These are phyloP conservation scores for Natator depressus DNA, from an alignment of 2,113 vertebrate genomes.

Conservation along the genomic window DNA sequence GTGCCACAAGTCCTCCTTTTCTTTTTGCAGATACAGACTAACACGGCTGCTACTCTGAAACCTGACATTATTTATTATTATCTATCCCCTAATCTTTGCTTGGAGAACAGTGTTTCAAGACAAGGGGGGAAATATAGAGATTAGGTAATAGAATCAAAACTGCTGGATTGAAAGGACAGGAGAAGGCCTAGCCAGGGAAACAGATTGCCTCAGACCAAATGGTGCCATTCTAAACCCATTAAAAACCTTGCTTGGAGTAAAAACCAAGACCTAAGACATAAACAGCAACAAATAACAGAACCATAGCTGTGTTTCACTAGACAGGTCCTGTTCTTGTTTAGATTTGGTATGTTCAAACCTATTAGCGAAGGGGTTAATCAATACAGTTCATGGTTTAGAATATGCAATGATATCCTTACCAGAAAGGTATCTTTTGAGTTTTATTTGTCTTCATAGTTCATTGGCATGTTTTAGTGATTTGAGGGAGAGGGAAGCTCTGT, in stretches of 20 bases:
- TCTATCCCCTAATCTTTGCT: background rate
- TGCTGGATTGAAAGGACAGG: rapidly evolving
- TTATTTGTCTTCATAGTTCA: background rate
- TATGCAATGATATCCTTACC: background rate
- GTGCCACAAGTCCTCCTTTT: too few species aligned
- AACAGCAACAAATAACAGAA: background rate
- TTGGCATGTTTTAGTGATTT: background rate
- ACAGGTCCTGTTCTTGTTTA: background rate
- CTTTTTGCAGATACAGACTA: too few species aligned
- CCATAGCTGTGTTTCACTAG: background rate
- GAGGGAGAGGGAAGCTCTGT: background rate
- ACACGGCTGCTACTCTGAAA: too few species aligned
- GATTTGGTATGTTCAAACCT: background rate
- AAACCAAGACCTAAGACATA: background rate
- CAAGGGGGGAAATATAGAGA: background rate
- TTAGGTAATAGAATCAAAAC: background rate
- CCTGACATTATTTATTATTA: background rate
- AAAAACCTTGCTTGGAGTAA: background rate
- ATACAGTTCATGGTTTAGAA: background rate
- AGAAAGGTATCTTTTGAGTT: background rate
- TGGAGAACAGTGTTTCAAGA: background rate
- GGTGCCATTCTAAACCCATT: background rate
- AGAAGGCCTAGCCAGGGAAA: background rate
- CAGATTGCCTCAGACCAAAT: background rate
- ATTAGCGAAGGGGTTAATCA: background rate